Conservation (phyloP, 2,113 vertebrate species). For the Orthonyx spaldingii region DNA sequence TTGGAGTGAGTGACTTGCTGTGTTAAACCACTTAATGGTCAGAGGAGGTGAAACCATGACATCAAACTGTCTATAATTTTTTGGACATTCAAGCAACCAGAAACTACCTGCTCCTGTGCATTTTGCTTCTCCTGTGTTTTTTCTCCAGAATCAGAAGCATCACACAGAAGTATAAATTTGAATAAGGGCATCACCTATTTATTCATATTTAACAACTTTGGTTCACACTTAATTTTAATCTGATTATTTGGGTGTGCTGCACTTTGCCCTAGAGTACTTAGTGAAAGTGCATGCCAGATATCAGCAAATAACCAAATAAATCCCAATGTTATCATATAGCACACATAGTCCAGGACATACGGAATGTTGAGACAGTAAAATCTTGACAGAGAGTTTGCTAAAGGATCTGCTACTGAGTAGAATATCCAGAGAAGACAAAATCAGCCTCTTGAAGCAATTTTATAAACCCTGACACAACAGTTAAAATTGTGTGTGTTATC, state of each 20-base stretch:
- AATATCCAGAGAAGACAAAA: not conserved
- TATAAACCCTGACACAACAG: not conserved
- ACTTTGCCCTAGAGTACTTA: not conserved
- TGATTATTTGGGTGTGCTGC: not conserved
- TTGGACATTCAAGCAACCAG: not conserved
- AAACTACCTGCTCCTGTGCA: not conserved
- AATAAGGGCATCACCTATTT: not conserved
- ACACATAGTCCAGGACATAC: not conserved
- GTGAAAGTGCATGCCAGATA: not conserved
- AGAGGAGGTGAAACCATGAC: fast-evolving
- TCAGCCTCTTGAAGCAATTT: not conserved
- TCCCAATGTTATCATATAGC: not conserved
- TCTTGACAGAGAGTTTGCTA: not conserved
- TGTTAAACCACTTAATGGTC: not conserved
- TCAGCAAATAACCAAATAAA: not conserved
- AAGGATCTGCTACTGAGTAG: not conserved
- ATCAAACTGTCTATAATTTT: not conserved
- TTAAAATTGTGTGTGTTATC: not conserved
- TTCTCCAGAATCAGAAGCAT: not conserved
- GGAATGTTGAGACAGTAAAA: not conserved
- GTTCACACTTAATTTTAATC: not conserved
- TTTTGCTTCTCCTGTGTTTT: not conserved
- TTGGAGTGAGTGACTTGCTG: not conserved
- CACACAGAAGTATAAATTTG: not conserved
- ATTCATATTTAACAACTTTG: not conserved